Base-by-base conservation (phyloP, 2,888 invertebrate species). In the Microctonus aethiopoides region DNA sequence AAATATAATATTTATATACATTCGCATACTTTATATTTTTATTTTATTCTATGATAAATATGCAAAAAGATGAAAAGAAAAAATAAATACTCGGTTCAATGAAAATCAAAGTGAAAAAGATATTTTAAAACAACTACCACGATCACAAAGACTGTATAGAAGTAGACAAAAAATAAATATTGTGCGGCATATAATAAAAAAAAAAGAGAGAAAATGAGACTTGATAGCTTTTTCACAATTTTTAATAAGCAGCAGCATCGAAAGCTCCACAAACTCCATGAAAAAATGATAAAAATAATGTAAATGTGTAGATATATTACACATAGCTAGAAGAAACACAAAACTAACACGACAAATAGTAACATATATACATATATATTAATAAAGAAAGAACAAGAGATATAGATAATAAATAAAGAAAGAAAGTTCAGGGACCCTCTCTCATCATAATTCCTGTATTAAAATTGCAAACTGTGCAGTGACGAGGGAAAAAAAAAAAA, bases 391-490 rank as follows among this genome's bases (percentile, higher is more conserved):
- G 46, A 56, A 36, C n/a, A 39, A 56, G 59, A 52, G 54, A 59
- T n/a, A 62, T 41, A 39, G 39, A 59, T 29, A 22, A 29, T 60
- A 41, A 64, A 67, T 52, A 62, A 62, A 41, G 63, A 52, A 16
- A 32, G 66, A 36, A 67, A 46, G 60, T 62, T 57, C 66, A 57
- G 65, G 70, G 72, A 66, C 74, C 75, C 78, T n/a, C 16, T 46
- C 32, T 29, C 29, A 32, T 77, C 73, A 77, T 81, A 82, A 81
- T 80, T 77, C 74, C 77, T 75, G 74, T 79, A 81, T 81, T 81
- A 81, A 81, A 81, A 81, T 82, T 81, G 82, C 81, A 82, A 81
- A 81, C 77, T 75, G 77, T 72, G 76, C 80, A 73, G 41, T 64
- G 26, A 9, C 57, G 56, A 22, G 36, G 52, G 32, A 20, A 16